These are phyloP conservation scores for Scaptomyza caliginosa DNA, from an alignment of 2,888 invertebrate species.

Conservation along the genomic window DNA sequence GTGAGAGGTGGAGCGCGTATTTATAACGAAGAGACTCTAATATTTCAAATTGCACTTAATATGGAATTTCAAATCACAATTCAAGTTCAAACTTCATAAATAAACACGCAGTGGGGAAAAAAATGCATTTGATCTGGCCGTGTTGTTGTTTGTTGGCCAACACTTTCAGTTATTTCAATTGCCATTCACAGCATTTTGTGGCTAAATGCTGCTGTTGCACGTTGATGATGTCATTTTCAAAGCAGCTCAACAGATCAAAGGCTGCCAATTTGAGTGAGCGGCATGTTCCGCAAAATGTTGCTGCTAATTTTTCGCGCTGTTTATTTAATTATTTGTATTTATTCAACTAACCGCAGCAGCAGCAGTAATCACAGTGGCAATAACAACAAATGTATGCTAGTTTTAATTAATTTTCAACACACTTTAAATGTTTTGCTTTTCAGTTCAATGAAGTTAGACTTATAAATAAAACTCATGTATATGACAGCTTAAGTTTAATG, in stretches of 20 bases:
- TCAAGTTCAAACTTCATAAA: conserved; percentile 63
- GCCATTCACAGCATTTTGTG: conserved; percentile 10
- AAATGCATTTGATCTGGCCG: conserved; percentile 72
- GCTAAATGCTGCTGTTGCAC: conserved; percentile 17
- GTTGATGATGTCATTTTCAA: conserved; percentile 65
- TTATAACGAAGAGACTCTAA: conserved; percentile 39
- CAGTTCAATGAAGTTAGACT: too few relatives aligned
- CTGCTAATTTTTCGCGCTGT: conserved; percentile 45
- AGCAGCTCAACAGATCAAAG: conserved; percentile 71
- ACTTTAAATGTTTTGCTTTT: too few relatives aligned
- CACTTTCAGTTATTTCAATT: conserved; percentile 15
- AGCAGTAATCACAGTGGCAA: conserved; percentile 1
- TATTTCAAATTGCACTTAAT: conserved; percentile 76
- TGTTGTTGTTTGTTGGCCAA: conserved; percentile 5
- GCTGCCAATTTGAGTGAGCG: conserved; percentile 54
- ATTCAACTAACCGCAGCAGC: conserved; percentile 19
- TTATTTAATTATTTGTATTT: conserved; percentile 52
- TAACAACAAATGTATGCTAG: not conserved
- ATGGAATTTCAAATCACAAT: conserved; percentile 61
- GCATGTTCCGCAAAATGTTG: conserved; percentile 46
- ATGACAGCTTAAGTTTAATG: too few relatives aligned
- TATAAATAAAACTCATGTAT: too few relatives aligned
- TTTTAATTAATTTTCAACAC: not conserved
- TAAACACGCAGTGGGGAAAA: conserved; percentile 21
- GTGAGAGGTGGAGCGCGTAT: not conserved